phyloP scores from a whole-genome alignment of 1,140 invertebrate genomes.

The Mizuhopecten yessoensis region DNA sequence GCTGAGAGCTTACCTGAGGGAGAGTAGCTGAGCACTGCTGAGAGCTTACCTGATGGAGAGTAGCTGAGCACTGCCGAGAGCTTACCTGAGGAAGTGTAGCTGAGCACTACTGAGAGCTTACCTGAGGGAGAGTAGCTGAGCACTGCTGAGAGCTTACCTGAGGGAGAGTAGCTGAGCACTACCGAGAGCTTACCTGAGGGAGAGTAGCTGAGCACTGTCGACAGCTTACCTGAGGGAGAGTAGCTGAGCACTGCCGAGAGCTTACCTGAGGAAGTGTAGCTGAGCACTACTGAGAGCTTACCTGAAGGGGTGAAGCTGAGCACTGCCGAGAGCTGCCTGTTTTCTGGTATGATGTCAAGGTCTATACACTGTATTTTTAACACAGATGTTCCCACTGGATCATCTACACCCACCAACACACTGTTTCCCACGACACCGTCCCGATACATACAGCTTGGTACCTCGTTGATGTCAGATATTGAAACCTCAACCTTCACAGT shows the following conservation, averaged over 20 bases:
- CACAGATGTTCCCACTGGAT: not conserved
- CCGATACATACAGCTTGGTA: constrained; percentile 37
- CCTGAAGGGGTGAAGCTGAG: constrained; percentile 4
- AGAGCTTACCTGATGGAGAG: not conserved
- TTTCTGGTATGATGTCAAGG: constrained; percentile 41
- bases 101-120: not conserved
- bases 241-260: not conserved
- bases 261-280: not conserved
- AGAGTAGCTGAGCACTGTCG: not conserved
- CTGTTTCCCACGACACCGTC: not conserved
- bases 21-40: not conserved
- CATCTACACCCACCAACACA: not conserved
- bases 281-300: not conserved
- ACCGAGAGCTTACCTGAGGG: not conserved
- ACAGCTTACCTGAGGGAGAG: not conserved
- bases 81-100: not conserved
- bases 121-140: not conserved
- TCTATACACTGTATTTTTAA: constrained; percentile 41
- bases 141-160: not conserved
- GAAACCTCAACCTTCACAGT: constrained; percentile 42
- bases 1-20: constrained; percentile 3
- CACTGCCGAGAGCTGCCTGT: not conserved
- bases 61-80: not conserved
- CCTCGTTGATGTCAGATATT: constrained; percentile 49
- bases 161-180: not conserved